Evolutionary conservation across 2,797 vertebrate genomes (phyloP), one percentile per base, ranked within the genome.

Genomic region (Acanthiza pusilla): DNA sequence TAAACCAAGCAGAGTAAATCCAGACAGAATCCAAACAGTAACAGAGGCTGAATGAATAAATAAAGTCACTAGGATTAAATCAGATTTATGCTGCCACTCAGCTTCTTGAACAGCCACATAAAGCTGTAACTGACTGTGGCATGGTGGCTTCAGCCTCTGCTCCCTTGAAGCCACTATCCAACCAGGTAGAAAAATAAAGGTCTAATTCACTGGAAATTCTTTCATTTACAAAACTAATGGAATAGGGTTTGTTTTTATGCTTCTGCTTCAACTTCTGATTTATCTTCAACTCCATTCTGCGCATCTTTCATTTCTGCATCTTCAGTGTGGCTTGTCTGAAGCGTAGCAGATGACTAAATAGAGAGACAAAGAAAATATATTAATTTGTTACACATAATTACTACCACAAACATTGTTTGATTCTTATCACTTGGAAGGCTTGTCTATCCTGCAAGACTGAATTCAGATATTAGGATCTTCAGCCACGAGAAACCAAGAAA

Each of bases 101-200:
- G 80, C 91, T 95, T 93, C 95, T 95, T 88, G 71, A 89, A 92
- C 77, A 91, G 70, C 92, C 91, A 89, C 45, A 67, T 70, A 70
- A 92, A 96, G 93, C 87, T 94, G 92, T 66, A 94, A 94, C 77
- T 92, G 88, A 96, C 85, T 78, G 92, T 60, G 92, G 89, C 86
- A 92, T 84, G 73, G 86, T 95, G 88, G 84, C 95, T 96, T 93
- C 93, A 89, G 96, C 89, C 91, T 95, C 93, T 94, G 91, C 93
- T 95, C 82, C 93, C 88, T 93, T 94, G 96, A 97, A 98, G 91
- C 97, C 97, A 97, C 92, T 95, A 92, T 97, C 94, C 91, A 97
- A 97, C 83, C 96, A 97, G 96, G 97, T 98, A 98, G 97, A 98
- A 98, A 98, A 98, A 98, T 98, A 98, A 98, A 98, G 97, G 98